These are phyloP conservation scores for Eupithecia abbreviata DNA, from an alignment of 2,888 invertebrate species.

Conservation along the genomic window DNA sequence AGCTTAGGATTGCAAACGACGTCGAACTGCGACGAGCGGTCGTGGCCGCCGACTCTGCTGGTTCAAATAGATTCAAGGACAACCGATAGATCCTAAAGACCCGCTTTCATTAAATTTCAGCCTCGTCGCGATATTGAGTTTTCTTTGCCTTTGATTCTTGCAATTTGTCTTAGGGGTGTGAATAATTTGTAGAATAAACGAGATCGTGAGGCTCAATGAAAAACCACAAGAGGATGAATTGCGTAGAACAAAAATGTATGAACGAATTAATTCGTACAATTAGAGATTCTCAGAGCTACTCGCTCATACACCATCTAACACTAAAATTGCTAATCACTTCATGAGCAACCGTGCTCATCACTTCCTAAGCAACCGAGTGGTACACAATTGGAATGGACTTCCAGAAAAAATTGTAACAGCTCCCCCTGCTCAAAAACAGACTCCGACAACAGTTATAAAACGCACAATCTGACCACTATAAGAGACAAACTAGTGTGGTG, in stretches of 20 bases:
- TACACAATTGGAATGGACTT: no score
- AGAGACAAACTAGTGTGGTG: no score
- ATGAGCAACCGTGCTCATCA: no score
- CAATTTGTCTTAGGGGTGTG: neutral
- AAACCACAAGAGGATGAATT: neutral
- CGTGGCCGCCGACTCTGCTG: constrained; percentile 8
- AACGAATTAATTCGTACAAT: neutral
- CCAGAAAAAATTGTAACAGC: no score
- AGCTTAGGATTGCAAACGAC: constrained; percentile 74
- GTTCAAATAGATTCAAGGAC: constrained; percentile 25
- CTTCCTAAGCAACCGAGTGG: no score
- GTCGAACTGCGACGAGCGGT: constrained; percentile 41
- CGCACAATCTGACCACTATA: no score
- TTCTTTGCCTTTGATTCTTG: constrained; percentile 10
- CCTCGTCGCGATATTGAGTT: constrained; percentile 12
- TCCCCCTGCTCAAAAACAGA: no score
- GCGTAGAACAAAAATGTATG: neutral
- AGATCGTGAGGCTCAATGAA: neutral
- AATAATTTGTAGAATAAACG: neutral
- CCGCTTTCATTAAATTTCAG: constrained; percentile 19
- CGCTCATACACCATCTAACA: no score
- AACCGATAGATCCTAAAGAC: constrained; percentile 7
- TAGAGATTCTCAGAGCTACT: neutral
- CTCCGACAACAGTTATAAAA: no score
- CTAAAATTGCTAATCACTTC: no score